Conservation (phyloP, 2,113 vertebrate genomes). For the Prolemur simus region DNA sequence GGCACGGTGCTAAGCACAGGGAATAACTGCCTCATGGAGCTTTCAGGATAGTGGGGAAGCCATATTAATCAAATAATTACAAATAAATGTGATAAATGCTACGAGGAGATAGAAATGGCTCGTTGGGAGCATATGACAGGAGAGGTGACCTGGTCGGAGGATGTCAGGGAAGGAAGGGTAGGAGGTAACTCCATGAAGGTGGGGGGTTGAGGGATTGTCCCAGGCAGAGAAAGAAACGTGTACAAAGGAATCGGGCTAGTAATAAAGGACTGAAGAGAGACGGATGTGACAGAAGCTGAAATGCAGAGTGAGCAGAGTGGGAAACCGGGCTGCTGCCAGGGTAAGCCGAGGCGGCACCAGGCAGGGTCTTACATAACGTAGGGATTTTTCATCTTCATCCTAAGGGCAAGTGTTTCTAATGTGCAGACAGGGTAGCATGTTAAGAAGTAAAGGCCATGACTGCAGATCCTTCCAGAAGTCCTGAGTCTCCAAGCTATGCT, state of each 20-base stretch:
- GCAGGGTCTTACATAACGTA: background rate
- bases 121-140: background rate
- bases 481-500: background rate
- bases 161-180: background rate
- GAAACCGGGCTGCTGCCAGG: background rate
- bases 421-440: background rate
- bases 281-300: background rate
- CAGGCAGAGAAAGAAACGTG: background rate
- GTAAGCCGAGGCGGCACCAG: background rate
- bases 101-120: background rate
- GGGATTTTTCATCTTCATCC: background rate
- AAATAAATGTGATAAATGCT: background rate
- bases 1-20: background rate
- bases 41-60: background rate
- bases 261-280: background rate
- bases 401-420: background rate
- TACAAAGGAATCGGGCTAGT: background rate
- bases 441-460: background rate
- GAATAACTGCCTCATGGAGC: background rate
- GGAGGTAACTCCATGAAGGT: background rate
- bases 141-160: background rate
- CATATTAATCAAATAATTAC: background rate
- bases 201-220: too few relatives aligned
- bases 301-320: background rate
- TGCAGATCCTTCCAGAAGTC: background rate